Conservation (phyloP, 2,113 vertebrate genomes). For the Fregata magnificens region DNA sequence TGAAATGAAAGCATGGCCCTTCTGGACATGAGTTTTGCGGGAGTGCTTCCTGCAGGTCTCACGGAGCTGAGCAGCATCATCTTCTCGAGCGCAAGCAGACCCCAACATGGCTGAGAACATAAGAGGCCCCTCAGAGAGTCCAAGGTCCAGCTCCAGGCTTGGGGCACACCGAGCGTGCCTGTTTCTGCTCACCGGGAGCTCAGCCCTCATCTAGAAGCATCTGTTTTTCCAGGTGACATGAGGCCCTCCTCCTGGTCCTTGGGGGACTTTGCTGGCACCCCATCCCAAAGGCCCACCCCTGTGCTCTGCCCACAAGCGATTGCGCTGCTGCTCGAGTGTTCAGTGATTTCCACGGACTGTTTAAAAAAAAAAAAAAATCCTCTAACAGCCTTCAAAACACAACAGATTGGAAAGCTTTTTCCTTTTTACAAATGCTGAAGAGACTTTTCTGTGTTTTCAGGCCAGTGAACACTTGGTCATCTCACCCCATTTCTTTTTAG, state of each 20-base stretch:
- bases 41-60: background rate
- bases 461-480: background rate
- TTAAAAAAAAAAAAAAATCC: background rate
- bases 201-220: background rate
- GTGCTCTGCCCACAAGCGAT: background rate
- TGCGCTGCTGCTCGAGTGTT: background rate
- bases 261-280: background rate
- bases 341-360: background rate
- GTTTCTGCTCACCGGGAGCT: background rate
- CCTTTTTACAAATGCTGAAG: background rate
- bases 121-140: background rate
- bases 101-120: background rate
- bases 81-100: background rate
- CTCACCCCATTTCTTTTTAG: background rate
- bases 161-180: rapidly evolving
- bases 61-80: background rate
- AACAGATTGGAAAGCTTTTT: background rate
- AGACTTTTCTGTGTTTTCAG: background rate
- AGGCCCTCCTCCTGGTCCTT: background rate
- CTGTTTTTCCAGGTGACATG: background rate
- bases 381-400: background rate
- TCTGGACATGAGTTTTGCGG: background rate
- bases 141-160: background rate
- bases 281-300: background rate
- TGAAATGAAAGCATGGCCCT: background rate